These are phyloP conservation scores for Drosophila prosaltans DNA, from an alignment of 1,140 invertebrate species.

Conservation along the genomic window DNA sequence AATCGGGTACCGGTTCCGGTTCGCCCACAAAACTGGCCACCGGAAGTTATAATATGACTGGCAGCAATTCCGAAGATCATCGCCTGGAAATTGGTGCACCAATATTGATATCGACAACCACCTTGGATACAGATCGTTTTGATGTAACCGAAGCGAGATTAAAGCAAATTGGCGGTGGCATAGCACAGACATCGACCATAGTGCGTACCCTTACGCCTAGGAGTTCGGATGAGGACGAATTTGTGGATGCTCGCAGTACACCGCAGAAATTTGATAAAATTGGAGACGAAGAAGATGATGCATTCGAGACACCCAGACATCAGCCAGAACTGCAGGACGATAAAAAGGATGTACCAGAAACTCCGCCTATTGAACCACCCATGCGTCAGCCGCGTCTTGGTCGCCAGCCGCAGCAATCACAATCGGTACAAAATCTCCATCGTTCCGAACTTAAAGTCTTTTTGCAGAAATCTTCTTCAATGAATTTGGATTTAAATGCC, in stretches of 20 bases:
- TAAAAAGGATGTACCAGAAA: background rate
- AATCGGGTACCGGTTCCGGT: slow-evolving; percentile 28
- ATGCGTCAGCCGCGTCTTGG: slow-evolving; percentile 48
- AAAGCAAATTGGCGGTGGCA: slow-evolving; percentile 73
- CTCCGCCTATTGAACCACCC: slow-evolving; percentile 34
- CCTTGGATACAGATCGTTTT: slow-evolving; percentile 75
- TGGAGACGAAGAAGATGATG: background rate
- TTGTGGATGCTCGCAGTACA: slow-evolving; percentile 65
- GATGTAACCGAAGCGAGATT: slow-evolving; percentile 73
- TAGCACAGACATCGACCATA: slow-evolving; percentile 63
- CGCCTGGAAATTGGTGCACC: slow-evolving; percentile 80
- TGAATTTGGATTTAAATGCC: slow-evolving; percentile 63
- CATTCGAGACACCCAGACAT: slow-evolving; percentile 41
- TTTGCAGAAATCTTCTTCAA: slow-evolving; percentile 75
- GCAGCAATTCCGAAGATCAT: slow-evolving; percentile 77
- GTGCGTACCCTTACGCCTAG: slow-evolving; percentile 60
- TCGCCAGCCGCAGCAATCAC: slow-evolving; percentile 63
- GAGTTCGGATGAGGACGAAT: slow-evolving; percentile 78
- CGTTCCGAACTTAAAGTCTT: slow-evolving; percentile 72
- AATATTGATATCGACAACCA: slow-evolving; percentile 80
- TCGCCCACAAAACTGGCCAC: slow-evolving; percentile 62
- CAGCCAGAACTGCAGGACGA: background rate
- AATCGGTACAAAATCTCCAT: slow-evolving; percentile 78
- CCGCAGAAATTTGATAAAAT: slow-evolving; percentile 36
- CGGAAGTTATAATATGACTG: slow-evolving; percentile 82